Conservation (phyloP, 2,113 vertebrate species). For the Pavo muticus region DNA sequence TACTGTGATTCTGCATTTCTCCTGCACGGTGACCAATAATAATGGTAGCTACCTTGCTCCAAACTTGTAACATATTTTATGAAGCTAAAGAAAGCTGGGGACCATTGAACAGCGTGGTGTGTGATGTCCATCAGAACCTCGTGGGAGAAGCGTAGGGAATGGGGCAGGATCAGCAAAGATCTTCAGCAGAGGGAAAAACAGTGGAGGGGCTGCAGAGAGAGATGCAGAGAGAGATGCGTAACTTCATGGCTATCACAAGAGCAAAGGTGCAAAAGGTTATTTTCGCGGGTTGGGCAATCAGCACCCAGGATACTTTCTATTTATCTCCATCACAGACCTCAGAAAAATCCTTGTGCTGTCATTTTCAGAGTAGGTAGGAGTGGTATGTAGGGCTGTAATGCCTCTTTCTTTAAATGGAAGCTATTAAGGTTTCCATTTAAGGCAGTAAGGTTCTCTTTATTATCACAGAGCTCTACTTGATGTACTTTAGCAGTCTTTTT, state of each 20-base stretch:
- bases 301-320: accelerated
- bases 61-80: not conserved
- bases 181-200: not conserved
- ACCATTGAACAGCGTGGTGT: not conserved
- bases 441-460: not conserved
- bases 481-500: not conserved
- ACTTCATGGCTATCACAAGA: not conserved
- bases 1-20: not conserved
- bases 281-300: not conserved
- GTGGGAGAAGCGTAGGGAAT: not conserved
- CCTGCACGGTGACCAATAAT: accelerated
- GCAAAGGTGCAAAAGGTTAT: not conserved
- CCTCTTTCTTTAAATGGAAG: constrained; percentile 5
- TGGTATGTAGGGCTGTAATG: not conserved
- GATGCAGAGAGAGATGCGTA: not conserved
- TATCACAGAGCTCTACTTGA: constrained; percentile 8
- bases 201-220: accelerated
- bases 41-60: not conserved
- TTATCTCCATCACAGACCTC: not conserved
- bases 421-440: constrained; percentile 1
- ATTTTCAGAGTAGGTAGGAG: not conserved
- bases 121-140: not conserved
- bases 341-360: not conserved
- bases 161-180: not conserved
- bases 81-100: not conserved